Base-by-base conservation (phyloP, 1,140 invertebrate genomes). In the Drosophila varians region DNA sequence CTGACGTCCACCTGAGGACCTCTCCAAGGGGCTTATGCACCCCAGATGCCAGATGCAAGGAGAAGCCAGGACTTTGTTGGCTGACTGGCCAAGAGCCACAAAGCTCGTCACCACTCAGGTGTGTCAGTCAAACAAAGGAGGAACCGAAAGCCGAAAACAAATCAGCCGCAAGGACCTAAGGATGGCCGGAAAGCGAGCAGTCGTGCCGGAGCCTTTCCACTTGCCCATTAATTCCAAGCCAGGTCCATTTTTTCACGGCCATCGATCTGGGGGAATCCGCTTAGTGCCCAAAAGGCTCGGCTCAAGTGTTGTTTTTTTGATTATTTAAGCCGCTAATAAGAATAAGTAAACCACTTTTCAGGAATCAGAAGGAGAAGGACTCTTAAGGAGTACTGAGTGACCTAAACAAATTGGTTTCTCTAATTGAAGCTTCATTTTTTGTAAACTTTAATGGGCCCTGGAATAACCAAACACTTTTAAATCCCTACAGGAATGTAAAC, bases 101-200 rank as follows among this genome's bases (percentile, higher is more conserved):
- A 64, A 66, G 71, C 51, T 46, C 43, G 38, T 11, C 58, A 46
- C 53, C 75, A 79, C 76, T 84, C 79, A 86, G 71, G 60, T 76
- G 76, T 73, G 65, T 56, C 54, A 31, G 36, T 31, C 53, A 53
- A 58, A 72, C 71, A 86, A 84, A 68, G 47, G n/a, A 66, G 60
- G 21, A 25, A 23, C 25, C 43, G 9, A 49, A 62, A 68, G 38
- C 31, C 56, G 3, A 40, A 57, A 72, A 40, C 23, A 31, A 66
- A 56, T 52, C 49, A 26, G 43, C 12, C 51, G 9, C 34, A 36
- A 52, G 49, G 40, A 51, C 51, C 26, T 19, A 2, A 31, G 12
- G 73, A 43, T 53, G 7, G 23, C 25, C 28, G 26, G 23, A 28
- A 47, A 47, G 38, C 21, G 36, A 57, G 54, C 14, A 66, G 25